These are phyloP conservation scores for Gadopsis bispinosus DNA, from an alignment of 2,797 vertebrate species.

Conservation along the genomic window DNA sequence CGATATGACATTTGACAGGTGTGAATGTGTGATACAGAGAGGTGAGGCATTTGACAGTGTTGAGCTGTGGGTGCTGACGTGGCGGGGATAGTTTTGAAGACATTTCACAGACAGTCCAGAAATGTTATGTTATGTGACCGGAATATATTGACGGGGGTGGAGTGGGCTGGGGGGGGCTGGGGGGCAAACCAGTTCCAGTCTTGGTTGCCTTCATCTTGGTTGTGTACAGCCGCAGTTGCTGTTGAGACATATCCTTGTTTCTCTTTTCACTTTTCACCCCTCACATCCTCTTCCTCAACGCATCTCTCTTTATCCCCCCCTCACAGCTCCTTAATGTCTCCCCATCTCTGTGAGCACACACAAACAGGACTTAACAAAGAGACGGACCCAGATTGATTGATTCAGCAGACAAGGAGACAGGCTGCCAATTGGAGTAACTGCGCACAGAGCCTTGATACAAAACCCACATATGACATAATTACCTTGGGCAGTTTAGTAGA, in stretches of 20 bases:
- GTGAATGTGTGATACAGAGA: conserved; percentile 29
- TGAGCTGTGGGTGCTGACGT: conserved; percentile 18
- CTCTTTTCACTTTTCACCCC: background rate
- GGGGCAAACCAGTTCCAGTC: too few species aligned
- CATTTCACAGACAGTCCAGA: background rate
- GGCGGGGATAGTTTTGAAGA: background rate
- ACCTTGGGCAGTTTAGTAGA: conserved; percentile 30
- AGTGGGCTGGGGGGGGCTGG: too few species aligned
- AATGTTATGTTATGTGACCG: background rate
- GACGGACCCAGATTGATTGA: conserved; percentile 69
- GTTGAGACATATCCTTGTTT: background rate
- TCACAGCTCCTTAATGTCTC: background rate
- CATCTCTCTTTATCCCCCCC: background rate
- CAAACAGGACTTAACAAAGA: conserved; percentile 46
- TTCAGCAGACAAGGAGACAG: conserved; percentile 59
- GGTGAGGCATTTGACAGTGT: conserved; percentile 16
- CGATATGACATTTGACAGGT: conserved; percentile 37
- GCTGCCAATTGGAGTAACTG: conserved; percentile 69
- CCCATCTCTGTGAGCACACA: conserved; percentile 6
- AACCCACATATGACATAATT: conserved; percentile 44
- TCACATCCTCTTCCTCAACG: background rate
- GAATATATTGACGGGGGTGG: background rate
- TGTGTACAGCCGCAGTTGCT: background rate
- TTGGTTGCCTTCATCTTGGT: background rate
- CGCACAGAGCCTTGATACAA: conserved; percentile 32